Conservation (phyloP, 30 jellyfish, hydroid and myxozoan species). For the Mastigias papua region DNA sequence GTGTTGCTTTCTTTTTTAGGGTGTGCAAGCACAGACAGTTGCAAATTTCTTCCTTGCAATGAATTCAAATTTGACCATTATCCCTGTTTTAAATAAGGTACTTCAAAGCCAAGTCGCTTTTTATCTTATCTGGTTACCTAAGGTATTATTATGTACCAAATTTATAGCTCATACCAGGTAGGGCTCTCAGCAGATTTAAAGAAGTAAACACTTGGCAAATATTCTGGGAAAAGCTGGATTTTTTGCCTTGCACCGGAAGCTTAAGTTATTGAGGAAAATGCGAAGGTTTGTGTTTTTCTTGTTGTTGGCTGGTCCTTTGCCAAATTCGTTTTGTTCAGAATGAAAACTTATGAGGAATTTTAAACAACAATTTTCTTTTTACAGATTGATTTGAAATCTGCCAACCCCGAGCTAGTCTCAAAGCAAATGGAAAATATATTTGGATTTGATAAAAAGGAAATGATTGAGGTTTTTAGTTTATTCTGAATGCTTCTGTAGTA, state of each 20-base stretch:
- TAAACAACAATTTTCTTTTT: neutral
- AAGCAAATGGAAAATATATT: conserved; percentile 83
- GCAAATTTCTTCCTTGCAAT: conserved; percentile 85
- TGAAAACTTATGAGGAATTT: neutral
- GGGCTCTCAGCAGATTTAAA: no score
- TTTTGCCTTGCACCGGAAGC: no score
- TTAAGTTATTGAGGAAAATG: no score
- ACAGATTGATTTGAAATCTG: conserved; percentile 87
- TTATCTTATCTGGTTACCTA: no score
- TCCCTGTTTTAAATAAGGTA: conserved; percentile 95
- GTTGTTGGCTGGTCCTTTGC: no score
- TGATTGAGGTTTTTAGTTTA: conserved; percentile 26
- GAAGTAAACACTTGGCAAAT: no score
- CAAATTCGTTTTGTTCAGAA: neutral
- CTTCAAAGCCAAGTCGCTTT: no score
- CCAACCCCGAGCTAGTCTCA: conserved; percentile 77
- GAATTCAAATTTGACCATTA: conserved; percentile 65
- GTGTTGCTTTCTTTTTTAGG: no score
- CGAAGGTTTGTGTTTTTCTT: no score
- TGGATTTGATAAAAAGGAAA: conserved; percentile 76
- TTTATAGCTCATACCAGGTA: no score
- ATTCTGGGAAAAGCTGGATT: no score
- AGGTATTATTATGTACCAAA: no score
- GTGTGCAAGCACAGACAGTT: conserved; percentile 99
- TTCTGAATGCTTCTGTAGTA: neutral